Evolutionary conservation across 2,113 vertebrate species (phyloP).

Genomic region (Vulpes ferrilata): DNA sequence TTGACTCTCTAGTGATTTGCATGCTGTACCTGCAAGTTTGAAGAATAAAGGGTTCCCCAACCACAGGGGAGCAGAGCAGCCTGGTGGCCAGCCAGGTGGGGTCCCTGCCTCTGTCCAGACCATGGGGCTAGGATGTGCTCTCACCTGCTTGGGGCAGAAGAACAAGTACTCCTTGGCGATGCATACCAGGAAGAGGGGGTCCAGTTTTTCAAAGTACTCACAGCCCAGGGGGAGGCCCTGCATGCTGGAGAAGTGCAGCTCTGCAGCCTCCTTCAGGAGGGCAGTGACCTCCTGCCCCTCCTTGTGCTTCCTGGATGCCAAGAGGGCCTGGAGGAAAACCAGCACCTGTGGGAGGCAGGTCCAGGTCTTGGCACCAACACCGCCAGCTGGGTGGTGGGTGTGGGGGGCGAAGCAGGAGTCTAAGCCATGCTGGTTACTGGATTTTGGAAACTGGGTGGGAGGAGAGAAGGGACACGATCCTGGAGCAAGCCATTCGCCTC

Average conservation of each 20-base stretch:
- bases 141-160: slow-evolving; percentile 86
- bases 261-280: slow-evolving; percentile 84
- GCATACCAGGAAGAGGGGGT: slow-evolving; percentile 87
- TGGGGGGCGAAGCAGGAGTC: background rate
- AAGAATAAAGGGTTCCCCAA: background rate
- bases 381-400: fast-evolving
- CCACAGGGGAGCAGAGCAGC: background rate
- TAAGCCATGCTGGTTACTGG: background rate
- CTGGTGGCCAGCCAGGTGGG: background rate
- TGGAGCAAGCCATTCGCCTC: background rate
- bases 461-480: background rate
- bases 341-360: slow-evolving; percentile 82
- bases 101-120: background rate
- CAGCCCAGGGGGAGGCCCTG: slow-evolving; percentile 84
- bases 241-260: slow-evolving; percentile 86
- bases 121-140: background rate
- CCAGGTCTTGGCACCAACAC: fast-evolving
- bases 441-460: fast-evolving
- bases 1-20: background rate
- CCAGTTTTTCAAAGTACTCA: slow-evolving; percentile 87
- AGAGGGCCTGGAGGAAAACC: slow-evolving; percentile 86
- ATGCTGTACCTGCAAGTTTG: background rate
- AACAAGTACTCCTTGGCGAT: slow-evolving; percentile 86
- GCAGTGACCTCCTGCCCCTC: slow-evolving; percentile 65
- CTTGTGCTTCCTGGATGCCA: slow-evolving; percentile 79